phyloP scores from a whole-genome alignment of 2,797 vertebrate species.

The Channa striata region DNA sequence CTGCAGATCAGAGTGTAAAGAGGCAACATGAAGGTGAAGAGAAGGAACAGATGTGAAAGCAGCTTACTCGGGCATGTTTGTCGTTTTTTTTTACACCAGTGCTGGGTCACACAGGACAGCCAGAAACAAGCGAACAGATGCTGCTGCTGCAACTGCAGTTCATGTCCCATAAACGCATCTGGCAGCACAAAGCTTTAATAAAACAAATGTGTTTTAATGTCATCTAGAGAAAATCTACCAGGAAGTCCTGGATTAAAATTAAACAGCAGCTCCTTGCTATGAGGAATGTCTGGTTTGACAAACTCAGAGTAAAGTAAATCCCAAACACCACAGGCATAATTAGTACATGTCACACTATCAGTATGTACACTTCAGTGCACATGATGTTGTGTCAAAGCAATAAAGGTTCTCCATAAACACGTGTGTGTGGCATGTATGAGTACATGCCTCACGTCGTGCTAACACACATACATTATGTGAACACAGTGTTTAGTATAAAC shows the following conservation, averaged over 20 bases:
- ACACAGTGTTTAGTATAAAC: conserved; percentile 7
- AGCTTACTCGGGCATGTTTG: conserved; percentile 16
- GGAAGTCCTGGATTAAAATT: background rate
- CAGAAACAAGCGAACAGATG: conserved; percentile 20
- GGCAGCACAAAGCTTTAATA: conserved; percentile 10
- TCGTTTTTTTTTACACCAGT: conserved; percentile 7
- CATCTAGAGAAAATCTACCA: conserved; percentile 1
- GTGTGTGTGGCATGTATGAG: no score
- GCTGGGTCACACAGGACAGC: conserved; percentile 9
- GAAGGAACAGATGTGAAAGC: conserved; percentile 26
- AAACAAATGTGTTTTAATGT: conserved; percentile 6
- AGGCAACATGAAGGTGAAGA: conserved; percentile 6
- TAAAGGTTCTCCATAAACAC: conserved; percentile 6
- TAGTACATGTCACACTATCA: background rate
- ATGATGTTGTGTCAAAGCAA: conserved; percentile 1
- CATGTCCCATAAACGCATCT: conserved; percentile 18
- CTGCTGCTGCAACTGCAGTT: conserved; percentile 5
- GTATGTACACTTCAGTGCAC: conserved; percentile 6
- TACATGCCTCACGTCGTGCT: background rate
- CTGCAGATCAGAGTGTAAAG: conserved; percentile 1
- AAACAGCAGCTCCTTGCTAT: background rate
- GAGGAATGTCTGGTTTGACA: background rate
- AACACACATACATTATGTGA: conserved; percentile 4
- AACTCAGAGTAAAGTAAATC: conserved; percentile 12
- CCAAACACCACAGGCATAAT: background rate